phyloP scores from a whole-genome alignment of 2,888 invertebrate genomes.

The Tetanocera ferruginea region DNA sequence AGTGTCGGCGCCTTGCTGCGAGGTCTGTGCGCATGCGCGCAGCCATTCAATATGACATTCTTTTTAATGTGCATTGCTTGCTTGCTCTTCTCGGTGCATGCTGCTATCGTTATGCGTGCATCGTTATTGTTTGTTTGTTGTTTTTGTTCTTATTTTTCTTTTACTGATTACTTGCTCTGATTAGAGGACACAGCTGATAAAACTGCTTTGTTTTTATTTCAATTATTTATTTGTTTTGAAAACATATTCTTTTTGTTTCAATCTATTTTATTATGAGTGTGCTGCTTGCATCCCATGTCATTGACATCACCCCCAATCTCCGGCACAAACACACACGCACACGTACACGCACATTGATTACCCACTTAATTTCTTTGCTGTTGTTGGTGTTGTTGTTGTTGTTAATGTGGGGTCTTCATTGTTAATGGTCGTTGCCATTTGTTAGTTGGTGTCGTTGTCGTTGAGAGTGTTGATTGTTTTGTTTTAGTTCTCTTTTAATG shows the following conservation, averaged over 20 bases:
- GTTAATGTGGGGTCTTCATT: not conserved
- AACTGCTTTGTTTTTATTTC: constrained; percentile 15
- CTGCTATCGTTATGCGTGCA: not conserved
- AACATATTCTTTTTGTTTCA: not conserved
- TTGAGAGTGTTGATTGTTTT: constrained; percentile 13
- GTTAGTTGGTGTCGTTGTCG: constrained; percentile 5
- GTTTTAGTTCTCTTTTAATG: constrained; percentile 16
- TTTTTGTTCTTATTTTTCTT: not conserved
- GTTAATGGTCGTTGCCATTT: not conserved
- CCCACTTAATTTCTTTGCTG: not conserved
- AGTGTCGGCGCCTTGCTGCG: not conserved
- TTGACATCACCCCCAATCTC: constrained; percentile 28
- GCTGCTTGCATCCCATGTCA: constrained; percentile 13
- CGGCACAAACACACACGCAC: not conserved
- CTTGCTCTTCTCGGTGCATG: not conserved
- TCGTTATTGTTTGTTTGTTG: constrained; percentile 10
- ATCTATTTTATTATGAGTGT: not conserved
- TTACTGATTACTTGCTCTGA: constrained; percentile 26
- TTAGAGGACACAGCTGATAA: constrained; percentile 17
- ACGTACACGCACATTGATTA: not conserved
- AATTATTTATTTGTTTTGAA: constrained; percentile 1
- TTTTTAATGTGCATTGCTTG: constrained; percentile 19
- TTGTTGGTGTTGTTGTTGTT: not conserved
- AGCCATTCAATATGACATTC: not conserved
- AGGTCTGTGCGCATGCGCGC: constrained; percentile 28